Percentiles rank a stretch among this genome's conserved stretches.
These are phyloP conservation scores for Trematomus loennbergii DNA, from an alignment of 2,113 vertebrate species.

Conservation along the genomic window DNA sequence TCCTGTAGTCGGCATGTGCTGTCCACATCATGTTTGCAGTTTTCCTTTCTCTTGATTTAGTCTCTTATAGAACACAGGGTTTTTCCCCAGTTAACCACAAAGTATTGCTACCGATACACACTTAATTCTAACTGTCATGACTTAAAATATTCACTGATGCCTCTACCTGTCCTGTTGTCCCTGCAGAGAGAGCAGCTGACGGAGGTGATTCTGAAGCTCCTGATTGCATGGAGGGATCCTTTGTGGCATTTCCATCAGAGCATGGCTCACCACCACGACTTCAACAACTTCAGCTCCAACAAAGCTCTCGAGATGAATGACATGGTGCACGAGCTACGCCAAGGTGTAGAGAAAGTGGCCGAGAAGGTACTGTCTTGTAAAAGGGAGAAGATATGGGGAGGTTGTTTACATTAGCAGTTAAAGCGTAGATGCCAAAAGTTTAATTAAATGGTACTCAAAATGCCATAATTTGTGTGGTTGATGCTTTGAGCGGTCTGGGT, in stretches of 20 bases:
- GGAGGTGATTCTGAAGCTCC: constrained; percentile 84
- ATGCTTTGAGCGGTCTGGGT: background rate
- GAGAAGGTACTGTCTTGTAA: constrained; percentile 78
- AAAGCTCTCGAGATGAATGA: constrained; percentile 87
- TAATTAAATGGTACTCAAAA: background rate
- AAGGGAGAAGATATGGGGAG: background rate
- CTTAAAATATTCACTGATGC: background rate
- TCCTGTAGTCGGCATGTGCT: constrained; percentile 11
- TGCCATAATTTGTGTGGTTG: background rate
- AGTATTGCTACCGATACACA: background rate
- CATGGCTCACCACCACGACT: constrained; percentile 77
- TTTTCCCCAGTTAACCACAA: background rate
- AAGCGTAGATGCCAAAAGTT: background rate
- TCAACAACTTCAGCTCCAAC: constrained; percentile 82
- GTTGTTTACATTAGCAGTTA: background rate
- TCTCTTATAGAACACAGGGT: background rate
- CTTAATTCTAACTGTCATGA: background rate
- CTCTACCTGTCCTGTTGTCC: background rate
- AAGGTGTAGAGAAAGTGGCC: constrained; percentile 85
- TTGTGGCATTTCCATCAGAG: constrained; percentile 85
- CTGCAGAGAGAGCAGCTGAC: constrained; percentile 85
- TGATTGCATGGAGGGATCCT: constrained; percentile 87
- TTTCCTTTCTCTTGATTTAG: background rate
- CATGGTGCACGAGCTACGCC: constrained; percentile 86
- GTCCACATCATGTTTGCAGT: background rate